phyloP scores from a whole-genome alignment of 2,113 vertebrate species.

The Neogale vison region DNA sequence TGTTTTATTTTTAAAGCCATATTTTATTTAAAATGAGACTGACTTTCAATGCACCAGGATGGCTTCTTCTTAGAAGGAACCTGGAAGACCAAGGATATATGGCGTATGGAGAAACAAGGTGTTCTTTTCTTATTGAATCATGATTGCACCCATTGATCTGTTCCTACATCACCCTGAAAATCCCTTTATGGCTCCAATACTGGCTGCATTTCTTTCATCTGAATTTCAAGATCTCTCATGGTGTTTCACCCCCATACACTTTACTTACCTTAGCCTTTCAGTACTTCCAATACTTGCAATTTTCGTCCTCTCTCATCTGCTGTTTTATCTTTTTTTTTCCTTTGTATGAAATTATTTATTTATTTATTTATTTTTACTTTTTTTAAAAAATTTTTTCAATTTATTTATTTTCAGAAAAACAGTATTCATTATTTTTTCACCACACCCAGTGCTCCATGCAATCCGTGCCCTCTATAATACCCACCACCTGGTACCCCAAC shows the following conservation, averaged over 20 bases:
- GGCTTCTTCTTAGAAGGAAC: background rate
- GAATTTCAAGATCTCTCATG: background rate
- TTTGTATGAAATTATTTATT: too few relatives aligned
- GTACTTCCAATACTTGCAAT: background rate
- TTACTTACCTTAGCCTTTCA: background rate
- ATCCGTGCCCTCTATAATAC: too few relatives aligned
- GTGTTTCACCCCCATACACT: background rate
- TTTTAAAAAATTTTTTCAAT: too few relatives aligned
- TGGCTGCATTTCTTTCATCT: background rate
- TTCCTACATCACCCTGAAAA: background rate
- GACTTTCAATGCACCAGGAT: background rate
- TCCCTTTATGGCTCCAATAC: background rate
- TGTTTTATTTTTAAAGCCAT: conserved; percentile 10
- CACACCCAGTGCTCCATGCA: too few relatives aligned
- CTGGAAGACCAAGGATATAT: background rate
- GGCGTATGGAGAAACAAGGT: background rate
- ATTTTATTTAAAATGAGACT: background rate
- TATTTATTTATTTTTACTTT: too few relatives aligned
- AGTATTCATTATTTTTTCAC: too few relatives aligned
- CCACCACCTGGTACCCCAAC: too few relatives aligned
- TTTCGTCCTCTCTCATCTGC: background rate
- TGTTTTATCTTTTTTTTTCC: background rate
- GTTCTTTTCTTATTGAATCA: background rate
- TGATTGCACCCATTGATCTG: background rate
- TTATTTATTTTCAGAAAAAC: too few relatives aligned